Conservation (phyloP, 2,888 invertebrate genomes). For the Phytoseiulus persimilis region DNA sequence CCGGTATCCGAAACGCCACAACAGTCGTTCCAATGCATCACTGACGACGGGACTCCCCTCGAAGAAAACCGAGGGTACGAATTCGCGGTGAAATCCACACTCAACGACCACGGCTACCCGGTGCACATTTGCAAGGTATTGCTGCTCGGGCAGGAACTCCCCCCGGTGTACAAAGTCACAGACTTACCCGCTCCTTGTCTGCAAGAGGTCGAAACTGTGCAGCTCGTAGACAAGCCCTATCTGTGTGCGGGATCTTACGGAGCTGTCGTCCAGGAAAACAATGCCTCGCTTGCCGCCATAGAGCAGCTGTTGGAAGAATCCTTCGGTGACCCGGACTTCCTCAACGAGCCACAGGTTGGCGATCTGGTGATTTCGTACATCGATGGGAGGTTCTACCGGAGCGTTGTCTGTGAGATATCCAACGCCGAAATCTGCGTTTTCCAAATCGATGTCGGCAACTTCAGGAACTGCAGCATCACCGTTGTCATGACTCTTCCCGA, state of each 20-base stretch:
- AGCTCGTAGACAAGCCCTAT: background rate
- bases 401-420: background rate
- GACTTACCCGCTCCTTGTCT: background rate
- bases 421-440: background rate
- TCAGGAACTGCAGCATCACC: background rate
- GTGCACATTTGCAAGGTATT: background rate
- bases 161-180: background rate
- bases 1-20: background rate
- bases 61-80: background rate
- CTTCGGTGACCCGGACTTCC: background rate
- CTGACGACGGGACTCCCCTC: background rate
- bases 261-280: background rate
- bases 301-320: background rate
- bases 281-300: background rate
- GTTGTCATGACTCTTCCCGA: background rate
- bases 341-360: background rate
- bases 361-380: background rate
- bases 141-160: background rate
- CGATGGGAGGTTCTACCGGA: background rate
- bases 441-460: background rate
- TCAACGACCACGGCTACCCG: background rate
- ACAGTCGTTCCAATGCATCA: background rate
- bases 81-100: background rate
- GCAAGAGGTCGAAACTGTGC: background rate
- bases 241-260: background rate